Evolutionary conservation across 2,888 invertebrate species (phyloP).

Genomic region (Mantis religiosa): DNA sequence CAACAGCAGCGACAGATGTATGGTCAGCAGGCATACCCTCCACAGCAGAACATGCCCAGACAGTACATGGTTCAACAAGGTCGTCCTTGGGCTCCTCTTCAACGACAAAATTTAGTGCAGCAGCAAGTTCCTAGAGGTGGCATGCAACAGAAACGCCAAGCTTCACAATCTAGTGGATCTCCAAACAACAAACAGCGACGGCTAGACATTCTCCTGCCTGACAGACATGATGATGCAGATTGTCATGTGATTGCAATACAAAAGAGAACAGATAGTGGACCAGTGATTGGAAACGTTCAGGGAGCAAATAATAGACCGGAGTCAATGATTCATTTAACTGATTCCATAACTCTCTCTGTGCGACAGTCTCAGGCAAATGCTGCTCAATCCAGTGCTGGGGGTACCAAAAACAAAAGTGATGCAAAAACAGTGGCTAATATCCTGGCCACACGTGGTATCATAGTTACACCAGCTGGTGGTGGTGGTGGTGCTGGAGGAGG

Average conservation of each 20-base stretch:
- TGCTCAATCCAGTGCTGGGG: not conserved
- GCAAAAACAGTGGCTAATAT: slow-evolving; percentile 74
- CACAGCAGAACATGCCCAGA: slow-evolving; percentile 12
- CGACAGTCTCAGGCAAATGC: slow-evolving; percentile 40
- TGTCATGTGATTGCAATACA: slow-evolving; percentile 74
- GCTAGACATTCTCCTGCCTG: slow-evolving; percentile 62
- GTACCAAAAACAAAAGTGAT: slow-evolving; percentile 43
- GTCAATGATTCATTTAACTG: slow-evolving; percentile 63
- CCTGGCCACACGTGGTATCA: slow-evolving; percentile 71
- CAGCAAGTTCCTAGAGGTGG: slow-evolving; percentile 13
- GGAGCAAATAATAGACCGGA: slow-evolving; percentile 51
- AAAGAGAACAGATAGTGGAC: slow-evolving; percentile 66
- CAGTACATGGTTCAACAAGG: slow-evolving; percentile 20
- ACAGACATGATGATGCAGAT: slow-evolving; percentile 68
- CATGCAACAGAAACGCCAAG: slow-evolving; percentile 1
- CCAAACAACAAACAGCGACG: slow-evolving; percentile 38
- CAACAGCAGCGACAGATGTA: slow-evolving; percentile 7
- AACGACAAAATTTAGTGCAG: not conserved
- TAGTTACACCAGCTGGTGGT: slow-evolving; percentile 59
- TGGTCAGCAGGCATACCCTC: slow-evolving; percentile 6
- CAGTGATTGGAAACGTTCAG: slow-evolving; percentile 71
- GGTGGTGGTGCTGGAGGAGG: too few species aligned
- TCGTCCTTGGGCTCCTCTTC: slow-evolving; percentile 9
- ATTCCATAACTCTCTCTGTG: slow-evolving; percentile 65
- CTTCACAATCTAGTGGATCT: not conserved